A percentile compares a stretch with the other conserved stretches of the same genome.
phyloP scores from a whole-genome alignment of 2,797 vertebrate species.

The Apogon talboti region DNA sequence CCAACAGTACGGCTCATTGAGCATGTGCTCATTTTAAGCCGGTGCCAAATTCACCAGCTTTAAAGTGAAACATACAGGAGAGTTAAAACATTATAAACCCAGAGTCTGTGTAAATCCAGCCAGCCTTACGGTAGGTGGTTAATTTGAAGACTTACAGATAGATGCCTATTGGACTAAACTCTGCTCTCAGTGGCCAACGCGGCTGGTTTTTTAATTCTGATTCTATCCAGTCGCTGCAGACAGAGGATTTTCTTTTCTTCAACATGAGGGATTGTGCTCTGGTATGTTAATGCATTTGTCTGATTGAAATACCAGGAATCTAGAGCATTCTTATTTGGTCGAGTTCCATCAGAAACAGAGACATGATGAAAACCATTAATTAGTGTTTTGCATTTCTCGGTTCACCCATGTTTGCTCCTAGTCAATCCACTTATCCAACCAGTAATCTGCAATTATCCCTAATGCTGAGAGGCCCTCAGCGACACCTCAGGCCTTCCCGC shows the following conservation, averaged over 20 bases:
- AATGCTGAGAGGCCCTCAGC: conserved; percentile 36
- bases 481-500: conserved; percentile 47
- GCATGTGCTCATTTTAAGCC: conserved; percentile 66
- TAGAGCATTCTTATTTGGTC: conserved; percentile 10
- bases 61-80: conserved; percentile 62
- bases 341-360: conserved; percentile 5
- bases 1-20: conserved; percentile 77
- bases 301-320: conserved; percentile 45
- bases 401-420: conserved; percentile 39
- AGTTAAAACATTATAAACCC: conserved; percentile 45
- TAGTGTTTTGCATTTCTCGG: conserved; percentile 45
- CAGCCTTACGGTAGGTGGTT: conserved; percentile 36
- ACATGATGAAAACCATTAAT: conserved; percentile 40
- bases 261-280: conserved; percentile 14
- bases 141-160: conserved; percentile 51
- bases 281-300: conserved; percentile 47
- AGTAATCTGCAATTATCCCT: conserved; percentile 71
- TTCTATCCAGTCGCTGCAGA: conserved; percentile 21
- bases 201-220: conserved; percentile 46
- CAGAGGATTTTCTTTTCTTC: conserved; percentile 9
- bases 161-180: conserved; percentile 39
- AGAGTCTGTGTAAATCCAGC: conserved; percentile 46
- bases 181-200: conserved; percentile 32
- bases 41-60: conserved; percentile 72
- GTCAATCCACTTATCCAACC: conserved; percentile 69